phyloP scores from a whole-genome alignment of 2,888 invertebrate genomes.

The Mimas tiliae region DNA sequence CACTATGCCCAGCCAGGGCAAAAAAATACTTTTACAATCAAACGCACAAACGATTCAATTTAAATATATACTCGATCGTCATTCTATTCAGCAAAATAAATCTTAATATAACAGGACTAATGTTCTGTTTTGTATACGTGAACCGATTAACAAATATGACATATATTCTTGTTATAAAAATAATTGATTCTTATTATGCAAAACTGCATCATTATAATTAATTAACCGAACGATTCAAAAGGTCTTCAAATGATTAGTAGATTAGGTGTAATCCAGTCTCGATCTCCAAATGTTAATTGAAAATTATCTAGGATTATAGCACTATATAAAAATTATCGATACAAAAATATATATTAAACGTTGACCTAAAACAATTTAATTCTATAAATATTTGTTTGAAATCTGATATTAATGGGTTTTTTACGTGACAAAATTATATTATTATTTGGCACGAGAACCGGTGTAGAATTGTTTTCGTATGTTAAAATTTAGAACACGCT shows the following conservation, averaged over 20 bases:
- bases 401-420: conserved; percentile 13
- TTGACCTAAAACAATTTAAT: conserved; percentile 18
- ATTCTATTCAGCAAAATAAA: too few species aligned
- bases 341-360: neutral
- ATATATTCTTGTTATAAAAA: neutral
- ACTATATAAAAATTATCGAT: neutral
- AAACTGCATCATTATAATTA: conserved; percentile 22
- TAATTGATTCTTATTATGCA: neutral
- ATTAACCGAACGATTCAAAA: conserved; percentile 11
- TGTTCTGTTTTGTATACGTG: too few species aligned
- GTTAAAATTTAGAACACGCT: neutral
- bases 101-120: too few species aligned
- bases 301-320: neutral
- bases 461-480: conserved; percentile 7
- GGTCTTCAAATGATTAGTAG: neutral
- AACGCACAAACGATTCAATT: too few species aligned
- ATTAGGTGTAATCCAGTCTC: neutral
- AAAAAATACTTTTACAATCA: too few species aligned
- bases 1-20: too few species aligned
- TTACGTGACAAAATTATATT: neutral
- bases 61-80: too few species aligned
- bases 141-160: too few species aligned
- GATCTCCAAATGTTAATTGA: conserved; percentile 1
- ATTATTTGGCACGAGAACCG: neutral
- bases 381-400: conserved; percentile 3